A percentile compares a stretch with the other conserved stretches of the same genome.
phyloP scores from a whole-genome alignment of 1,140 invertebrate species.

The Aethina tumida region DNA sequence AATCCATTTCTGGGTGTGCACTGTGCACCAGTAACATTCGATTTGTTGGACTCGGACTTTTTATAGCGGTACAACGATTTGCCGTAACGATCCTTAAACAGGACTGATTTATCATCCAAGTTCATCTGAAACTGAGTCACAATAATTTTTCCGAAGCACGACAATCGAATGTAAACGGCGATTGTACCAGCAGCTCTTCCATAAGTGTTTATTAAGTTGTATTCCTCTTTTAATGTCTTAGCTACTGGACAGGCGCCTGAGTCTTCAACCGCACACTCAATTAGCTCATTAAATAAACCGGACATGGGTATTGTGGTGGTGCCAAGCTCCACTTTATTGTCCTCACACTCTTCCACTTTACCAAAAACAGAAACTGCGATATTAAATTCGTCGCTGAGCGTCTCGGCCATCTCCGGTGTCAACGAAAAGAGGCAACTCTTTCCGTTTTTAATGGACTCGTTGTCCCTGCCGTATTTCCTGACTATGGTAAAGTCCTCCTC shows the following conservation, averaged over 20 bases:
- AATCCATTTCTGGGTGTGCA: too few species aligned
- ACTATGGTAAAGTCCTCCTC: constrained; percentile 40
- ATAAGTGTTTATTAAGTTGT: constrained; percentile 39
- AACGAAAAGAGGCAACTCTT: constrained; percentile 47
- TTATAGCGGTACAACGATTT: constrained; percentile 32
- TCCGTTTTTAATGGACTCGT: constrained; percentile 40
- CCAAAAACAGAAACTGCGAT: constrained; percentile 35
- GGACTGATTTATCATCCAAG: constrained; percentile 32
- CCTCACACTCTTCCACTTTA: constrained; percentile 28
- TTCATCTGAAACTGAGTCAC: constrained; percentile 53
- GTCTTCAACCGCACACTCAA: constrained; percentile 17
- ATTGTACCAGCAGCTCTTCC: constrained; percentile 40
- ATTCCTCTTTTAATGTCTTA: constrained; percentile 47
- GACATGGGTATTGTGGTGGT: constrained; percentile 27
- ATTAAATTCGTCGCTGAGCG: constrained; percentile 33
- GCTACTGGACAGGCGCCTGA: constrained; percentile 22
- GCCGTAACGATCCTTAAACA: constrained; percentile 34
- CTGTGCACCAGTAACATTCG: too few species aligned
- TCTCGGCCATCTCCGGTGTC: constrained; percentile 25
- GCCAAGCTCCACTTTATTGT: constrained; percentile 30
- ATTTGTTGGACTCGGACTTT: too few species aligned
- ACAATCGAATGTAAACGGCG: constrained; percentile 46
- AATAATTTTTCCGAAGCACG: constrained; percentile 54
- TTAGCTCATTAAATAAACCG: constrained; percentile 32
- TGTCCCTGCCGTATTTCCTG: constrained; percentile 27